A percentile compares a stretch with the other conserved stretches of the same genome.
Evolutionary conservation across 2,888 invertebrate genomes (phyloP).

Genomic region (Priocnemis perturbator): DNA sequence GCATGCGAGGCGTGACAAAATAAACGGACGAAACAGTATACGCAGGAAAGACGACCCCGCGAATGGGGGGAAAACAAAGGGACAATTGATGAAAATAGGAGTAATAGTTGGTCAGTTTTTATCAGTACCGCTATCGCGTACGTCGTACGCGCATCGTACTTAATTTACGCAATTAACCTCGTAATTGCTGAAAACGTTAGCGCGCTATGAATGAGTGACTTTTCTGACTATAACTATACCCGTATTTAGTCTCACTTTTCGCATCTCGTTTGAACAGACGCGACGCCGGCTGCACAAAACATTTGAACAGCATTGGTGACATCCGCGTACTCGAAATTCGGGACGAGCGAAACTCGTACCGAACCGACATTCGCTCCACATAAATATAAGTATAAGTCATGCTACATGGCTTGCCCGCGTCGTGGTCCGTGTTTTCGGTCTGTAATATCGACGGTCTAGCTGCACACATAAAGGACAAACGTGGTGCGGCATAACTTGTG

Average conservation of each 20-base stretch:
- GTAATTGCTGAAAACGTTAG: conserved; percentile 53
- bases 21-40: no score
- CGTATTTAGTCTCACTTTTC: background rate
- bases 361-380: no score
- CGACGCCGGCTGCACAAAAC: background rate
- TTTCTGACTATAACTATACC: no score
- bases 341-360: no score
- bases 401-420: no score
- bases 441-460: no score
- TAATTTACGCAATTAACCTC: conserved; percentile 63
- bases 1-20: no score
- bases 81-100: conserved; percentile 45
- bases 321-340: no score
- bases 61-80: background rate
- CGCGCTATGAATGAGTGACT: conserved; percentile 24
- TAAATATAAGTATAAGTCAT: no score
- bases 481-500: background rate
- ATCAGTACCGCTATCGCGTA: conserved; percentile 22
- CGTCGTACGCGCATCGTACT: conserved; percentile 40
- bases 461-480: background rate
- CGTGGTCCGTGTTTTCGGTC: no score
- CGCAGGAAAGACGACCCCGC: background rate
- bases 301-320: no score
- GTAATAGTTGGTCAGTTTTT: conserved; percentile 45
- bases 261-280: background rate